phyloP scores from a whole-genome alignment of 2,113 vertebrate genomes.

The Actenoides lindsayi region DNA sequence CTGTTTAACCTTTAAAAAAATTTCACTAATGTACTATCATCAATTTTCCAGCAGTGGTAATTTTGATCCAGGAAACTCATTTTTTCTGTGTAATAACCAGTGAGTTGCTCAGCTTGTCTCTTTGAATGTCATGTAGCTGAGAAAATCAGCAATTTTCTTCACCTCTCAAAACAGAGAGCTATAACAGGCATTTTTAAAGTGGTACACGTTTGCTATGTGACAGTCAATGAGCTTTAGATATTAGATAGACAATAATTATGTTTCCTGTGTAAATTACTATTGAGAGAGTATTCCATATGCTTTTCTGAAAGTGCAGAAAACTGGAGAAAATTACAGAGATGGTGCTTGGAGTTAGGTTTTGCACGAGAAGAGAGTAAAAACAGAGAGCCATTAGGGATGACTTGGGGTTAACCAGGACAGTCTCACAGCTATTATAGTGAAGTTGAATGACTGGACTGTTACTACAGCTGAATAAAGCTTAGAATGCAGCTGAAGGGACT shows the following conservation, averaged over 20 bases:
- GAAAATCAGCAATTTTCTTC: slow-evolving; percentile 5
- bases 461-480: not conserved
- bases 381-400: not conserved
- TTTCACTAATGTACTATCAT: not conserved
- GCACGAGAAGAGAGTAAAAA: not conserved
- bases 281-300: not conserved
- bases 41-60: not conserved
- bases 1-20: not conserved
- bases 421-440: accelerated
- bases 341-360: not conserved
- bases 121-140: not conserved
- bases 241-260: not conserved
- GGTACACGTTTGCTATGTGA: accelerated
- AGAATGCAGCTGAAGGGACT: not conserved
- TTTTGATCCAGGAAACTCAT: not conserved
- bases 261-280: not conserved
- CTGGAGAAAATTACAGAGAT: not conserved
- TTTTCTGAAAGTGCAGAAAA: not conserved
- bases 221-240: not conserved
- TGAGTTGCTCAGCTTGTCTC: not conserved
- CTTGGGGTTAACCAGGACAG: not conserved
- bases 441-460: not conserved
- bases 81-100: not conserved
- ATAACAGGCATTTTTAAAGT: not conserved
- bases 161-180: not conserved